Base-by-base conservation (phyloP, 2,888 invertebrate genomes). In the Ectropis crepuscularia region DNA sequence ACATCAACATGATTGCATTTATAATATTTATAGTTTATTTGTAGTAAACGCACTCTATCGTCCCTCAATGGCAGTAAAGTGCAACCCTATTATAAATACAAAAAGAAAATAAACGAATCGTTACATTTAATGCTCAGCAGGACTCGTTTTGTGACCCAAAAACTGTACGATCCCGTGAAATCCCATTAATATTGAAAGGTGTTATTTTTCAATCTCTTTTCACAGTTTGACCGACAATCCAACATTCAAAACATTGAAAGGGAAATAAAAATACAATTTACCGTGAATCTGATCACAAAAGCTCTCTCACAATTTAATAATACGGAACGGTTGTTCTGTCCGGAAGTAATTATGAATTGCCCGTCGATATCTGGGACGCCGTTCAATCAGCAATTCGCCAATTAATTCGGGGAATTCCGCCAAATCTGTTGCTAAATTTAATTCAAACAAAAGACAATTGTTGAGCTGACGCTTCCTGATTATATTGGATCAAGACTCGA, bases 381-480 rank as follows among this genome's bases (percentile, higher is more conserved):
- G 45, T 12, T 59, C 39, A 53, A 53, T 59, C 46, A 53, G 53
- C 39, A 11, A 59, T 53, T 53, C 39, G 16, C 36, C 39, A 53
- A 59, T 53, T 39, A 46, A 53, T 59, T 65, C 11, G 37, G 41
- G 28, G 39, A 58, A 48, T 50, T 49, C 38, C 43, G 39, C 9
- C 9, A 45, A 60, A 47, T 47, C 46, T 60, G 51, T 12, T 54
- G 41, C 45, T 42, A 57, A 53, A 57, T 57, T 57, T 61, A 67
- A 67, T 61, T 51, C 51, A 7, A 41, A 51, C 59, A 59, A 46
- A 59, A 62, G 55, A 59, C 41, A 28, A 41, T 42, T 43, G 51
- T 55, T n/a, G 6, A 8, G 28, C 28, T 41, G 9, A 41, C 10
- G 10, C 41, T 41, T 10, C 5, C 41, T 41, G 9, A 4, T 41